phyloP scores from a whole-genome alignment of 2,113 vertebrate species.

The Gallinago paraguaiae region DNA sequence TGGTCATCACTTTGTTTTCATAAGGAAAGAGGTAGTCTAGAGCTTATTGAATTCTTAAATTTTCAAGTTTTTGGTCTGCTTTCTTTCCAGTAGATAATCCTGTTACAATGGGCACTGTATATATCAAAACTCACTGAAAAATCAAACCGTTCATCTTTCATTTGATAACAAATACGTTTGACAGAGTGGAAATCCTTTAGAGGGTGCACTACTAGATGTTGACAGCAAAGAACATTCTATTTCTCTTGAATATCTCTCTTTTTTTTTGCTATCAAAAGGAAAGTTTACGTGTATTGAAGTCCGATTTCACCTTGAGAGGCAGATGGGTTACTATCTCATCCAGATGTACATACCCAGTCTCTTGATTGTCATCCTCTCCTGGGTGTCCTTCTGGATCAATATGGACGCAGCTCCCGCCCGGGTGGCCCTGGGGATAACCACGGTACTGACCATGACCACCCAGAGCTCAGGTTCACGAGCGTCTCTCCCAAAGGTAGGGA shows the following conservation, averaged over 20 bases:
- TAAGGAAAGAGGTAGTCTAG: not conserved
- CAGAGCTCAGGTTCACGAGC: constrained; percentile 97
- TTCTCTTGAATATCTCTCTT: constrained; percentile 2
- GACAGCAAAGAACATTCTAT: not conserved
- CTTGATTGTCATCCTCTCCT: constrained; percentile 92
- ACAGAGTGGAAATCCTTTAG: not conserved
- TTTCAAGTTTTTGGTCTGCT: not conserved
- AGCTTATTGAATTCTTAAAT: not conserved
- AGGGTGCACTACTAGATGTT: not conserved
- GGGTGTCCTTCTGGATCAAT: constrained; percentile 96
- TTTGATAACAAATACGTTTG: not conserved
- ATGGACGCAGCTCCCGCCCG: constrained; percentile 95
- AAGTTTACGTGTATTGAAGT: constrained; percentile 99
- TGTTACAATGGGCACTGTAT: not conserved
- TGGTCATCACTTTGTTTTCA: not conserved
- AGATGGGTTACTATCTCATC: constrained; percentile 99
- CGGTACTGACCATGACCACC: constrained; percentile 97
- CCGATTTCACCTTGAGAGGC: constrained; percentile 93
- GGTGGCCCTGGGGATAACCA: constrained; percentile 96
- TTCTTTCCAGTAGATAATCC: not conserved
- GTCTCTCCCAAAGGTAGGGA: constrained; percentile 90
- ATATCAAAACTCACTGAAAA: not conserved
- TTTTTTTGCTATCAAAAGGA: constrained; percentile 73
- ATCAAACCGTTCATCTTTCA: not conserved
- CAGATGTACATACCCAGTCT: constrained; percentile 95